Conservation (phyloP, 2,888 invertebrate genomes). For the Ichneumoninae sp. region DNA sequence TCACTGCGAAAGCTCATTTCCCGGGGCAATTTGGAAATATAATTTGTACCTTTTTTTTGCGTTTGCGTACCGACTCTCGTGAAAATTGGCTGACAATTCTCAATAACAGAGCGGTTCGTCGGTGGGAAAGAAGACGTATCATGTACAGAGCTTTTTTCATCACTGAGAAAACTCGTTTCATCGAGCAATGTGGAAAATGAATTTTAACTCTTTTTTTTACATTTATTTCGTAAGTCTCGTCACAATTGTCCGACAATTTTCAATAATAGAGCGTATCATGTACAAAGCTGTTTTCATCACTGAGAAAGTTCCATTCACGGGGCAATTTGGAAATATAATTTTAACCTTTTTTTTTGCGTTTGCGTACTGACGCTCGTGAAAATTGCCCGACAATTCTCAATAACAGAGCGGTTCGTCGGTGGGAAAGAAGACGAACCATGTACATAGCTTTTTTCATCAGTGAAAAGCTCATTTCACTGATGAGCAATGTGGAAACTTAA, state of each 20-base stretch:
- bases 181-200: not conserved
- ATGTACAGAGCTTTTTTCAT: constrained; percentile 33
- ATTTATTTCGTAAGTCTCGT: not conserved
- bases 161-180: constrained; percentile 8
- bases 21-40: not conserved
- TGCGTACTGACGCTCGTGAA: no score
- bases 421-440: not conserved
- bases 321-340: not conserved
- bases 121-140: not conserved
- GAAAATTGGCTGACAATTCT: no score
- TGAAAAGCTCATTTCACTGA: not conserved
- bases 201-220: constrained; percentile 31
- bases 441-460: constrained; percentile 24
- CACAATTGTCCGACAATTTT: not conserved
- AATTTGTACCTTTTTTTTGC: constrained; percentile 27
- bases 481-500: not conserved
- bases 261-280: not conserved
- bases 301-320: constrained; percentile 2
- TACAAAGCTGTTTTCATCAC: constrained; percentile 21
- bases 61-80: not conserved
- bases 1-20: constrained; percentile 19
- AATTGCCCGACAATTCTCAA: no score
- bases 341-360: constrained; percentile 17
- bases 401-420: not conserved
- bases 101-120: not conserved